Evolutionary conservation across 2,797 vertebrate species (phyloP).

Genomic region (Catamblyrhynchus diadema): DNA sequence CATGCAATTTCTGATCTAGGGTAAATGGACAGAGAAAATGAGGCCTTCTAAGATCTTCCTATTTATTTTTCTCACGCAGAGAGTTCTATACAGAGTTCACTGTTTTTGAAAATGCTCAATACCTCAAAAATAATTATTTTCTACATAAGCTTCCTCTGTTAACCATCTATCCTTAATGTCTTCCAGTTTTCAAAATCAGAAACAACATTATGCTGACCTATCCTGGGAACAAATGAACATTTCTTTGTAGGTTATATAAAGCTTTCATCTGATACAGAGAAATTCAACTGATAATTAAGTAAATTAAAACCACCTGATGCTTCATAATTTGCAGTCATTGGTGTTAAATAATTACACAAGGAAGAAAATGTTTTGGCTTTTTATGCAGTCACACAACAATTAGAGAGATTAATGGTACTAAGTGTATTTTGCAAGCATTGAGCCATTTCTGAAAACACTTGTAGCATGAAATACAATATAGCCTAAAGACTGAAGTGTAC

Average conservation of each 20-base stretch:
- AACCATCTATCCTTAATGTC: background rate
- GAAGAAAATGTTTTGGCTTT: background rate
- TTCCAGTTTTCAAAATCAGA: background rate
- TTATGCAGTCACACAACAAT: background rate
- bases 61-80: background rate
- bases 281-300: background rate
- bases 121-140: background rate
- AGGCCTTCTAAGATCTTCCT: background rate
- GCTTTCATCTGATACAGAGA: background rate
- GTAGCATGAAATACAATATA: background rate
- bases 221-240: background rate
- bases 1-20: background rate
- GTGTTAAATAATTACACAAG: background rate
- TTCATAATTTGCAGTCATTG: background rate
- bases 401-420: background rate
- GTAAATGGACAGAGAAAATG: background rate
- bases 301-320: background rate
- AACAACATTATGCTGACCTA: background rate
- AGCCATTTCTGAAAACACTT: background rate
- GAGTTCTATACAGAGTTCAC: background rate
- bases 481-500: background rate
- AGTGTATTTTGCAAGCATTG: background rate
- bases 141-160: background rate
- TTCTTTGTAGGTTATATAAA: background rate
- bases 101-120: background rate